Percentiles rank a stretch among this genome's conserved stretches.
These are phyloP conservation scores for Gavia stellata DNA, from an alignment of 2,113 vertebrate species.

Conservation along the genomic window DNA sequence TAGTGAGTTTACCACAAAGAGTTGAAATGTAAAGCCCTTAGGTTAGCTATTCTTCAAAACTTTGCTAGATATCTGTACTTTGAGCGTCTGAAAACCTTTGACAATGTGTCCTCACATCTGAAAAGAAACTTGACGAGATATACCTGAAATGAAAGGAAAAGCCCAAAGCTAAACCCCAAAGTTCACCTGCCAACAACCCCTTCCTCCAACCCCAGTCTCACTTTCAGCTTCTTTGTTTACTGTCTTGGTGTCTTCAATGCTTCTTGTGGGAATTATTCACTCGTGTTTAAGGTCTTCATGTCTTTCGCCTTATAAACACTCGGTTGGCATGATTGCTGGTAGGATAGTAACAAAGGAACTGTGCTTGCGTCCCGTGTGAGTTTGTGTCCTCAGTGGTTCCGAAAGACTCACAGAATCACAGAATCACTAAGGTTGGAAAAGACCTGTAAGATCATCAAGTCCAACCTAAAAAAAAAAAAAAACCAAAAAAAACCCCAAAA, in stretches of 20 bases:
- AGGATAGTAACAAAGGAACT: not conserved
- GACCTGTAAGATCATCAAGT: no score
- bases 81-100: not conserved
- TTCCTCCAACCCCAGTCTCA: not conserved
- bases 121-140: not conserved
- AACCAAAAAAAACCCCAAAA: no score
- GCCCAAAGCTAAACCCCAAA: not conserved
- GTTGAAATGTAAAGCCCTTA: not conserved
- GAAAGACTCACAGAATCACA: no score
- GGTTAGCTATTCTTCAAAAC: not conserved
- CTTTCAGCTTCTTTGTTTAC: not conserved
- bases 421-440: no score
- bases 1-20: not conserved
- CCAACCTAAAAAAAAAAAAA: no score
- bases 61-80: not conserved
- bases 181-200: not conserved
- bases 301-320: not conserved
- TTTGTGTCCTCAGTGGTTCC: not conserved
- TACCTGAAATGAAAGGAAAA: not conserved
- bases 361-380: not conserved
- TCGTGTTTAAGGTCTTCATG: not conserved
- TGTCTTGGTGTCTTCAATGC: not conserved
- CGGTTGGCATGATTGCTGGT: not conserved
- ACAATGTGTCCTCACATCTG: not conserved
- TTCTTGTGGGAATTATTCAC: not conserved